A percentile compares a stretch with the other conserved stretches of the same genome.
These are phyloP conservation scores for Philereme transversata DNA, from an alignment of 2,888 invertebrate genomes.

Conservation along the genomic window DNA sequence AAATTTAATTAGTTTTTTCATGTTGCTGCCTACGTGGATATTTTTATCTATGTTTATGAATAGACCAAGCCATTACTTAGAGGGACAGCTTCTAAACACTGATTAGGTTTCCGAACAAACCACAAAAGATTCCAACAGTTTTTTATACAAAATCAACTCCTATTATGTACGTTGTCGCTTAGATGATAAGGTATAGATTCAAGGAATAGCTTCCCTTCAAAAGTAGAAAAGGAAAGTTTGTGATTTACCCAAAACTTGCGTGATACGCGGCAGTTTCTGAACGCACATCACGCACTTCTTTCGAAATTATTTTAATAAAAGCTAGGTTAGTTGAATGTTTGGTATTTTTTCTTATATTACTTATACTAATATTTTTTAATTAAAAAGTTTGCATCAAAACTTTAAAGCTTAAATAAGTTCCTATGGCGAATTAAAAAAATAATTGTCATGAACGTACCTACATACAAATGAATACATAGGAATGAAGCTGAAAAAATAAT, in stretches of 20 bases:
- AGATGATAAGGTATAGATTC: slow-evolving; percentile 42
- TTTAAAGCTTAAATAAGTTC: background rate
- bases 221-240: slow-evolving; percentile 50
- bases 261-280: slow-evolving; percentile 66
- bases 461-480: no score
- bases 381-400: slow-evolving; percentile 16
- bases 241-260: slow-evolving; percentile 57
- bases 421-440: no score
- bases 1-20: slow-evolving; percentile 61
- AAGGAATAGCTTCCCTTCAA: slow-evolving; percentile 36
- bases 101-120: slow-evolving; percentile 66
- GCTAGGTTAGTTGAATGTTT: slow-evolving; percentile 75
- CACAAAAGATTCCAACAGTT: slow-evolving; percentile 36
- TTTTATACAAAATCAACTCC: slow-evolving; percentile 5
- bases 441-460: no score
- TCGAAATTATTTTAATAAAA: slow-evolving; percentile 80
- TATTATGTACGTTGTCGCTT: slow-evolving; percentile 29
- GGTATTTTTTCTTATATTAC: slow-evolving; percentile 51
- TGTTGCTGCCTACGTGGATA: slow-evolving; percentile 52
- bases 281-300: slow-evolving; percentile 74
- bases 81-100: slow-evolving; percentile 67
- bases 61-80: slow-evolving; percentile 63
- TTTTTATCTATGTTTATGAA: slow-evolving; percentile 68
- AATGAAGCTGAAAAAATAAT: no score
- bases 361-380: no score